phyloP scores from a whole-genome alignment of 35 echinoderm and acorn worm species.

The Ophiothrix spiculata region DNA sequence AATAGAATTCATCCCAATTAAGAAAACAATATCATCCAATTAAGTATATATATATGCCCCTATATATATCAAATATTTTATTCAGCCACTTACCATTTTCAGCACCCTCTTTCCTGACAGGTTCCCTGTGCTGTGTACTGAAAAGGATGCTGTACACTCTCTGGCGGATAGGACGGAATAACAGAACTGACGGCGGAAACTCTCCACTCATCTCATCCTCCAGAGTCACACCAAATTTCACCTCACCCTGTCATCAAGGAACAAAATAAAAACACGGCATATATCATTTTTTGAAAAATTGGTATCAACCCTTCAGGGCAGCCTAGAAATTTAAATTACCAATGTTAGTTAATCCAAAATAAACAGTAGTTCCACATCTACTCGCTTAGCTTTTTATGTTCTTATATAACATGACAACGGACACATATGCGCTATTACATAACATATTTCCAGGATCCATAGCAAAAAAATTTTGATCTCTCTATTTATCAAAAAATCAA shows the following conservation, averaged over 20 bases:
- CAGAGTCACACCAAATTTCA: constrained; percentile 76
- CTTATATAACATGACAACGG: not conserved
- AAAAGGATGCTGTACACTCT: constrained; percentile 94
- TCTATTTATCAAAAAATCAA: too few relatives aligned
- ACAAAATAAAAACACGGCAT: not conserved
- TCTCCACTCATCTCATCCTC: constrained; percentile 96
- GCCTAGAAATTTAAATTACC: too few relatives aligned
- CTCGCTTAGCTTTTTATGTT: not conserved
- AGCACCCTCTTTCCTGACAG: not conserved
- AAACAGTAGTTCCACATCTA: not conserved
- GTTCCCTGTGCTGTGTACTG: constrained; percentile 68
- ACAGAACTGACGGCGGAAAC: constrained; percentile 78
- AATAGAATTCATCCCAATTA: too few relatives aligned
- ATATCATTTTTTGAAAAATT: not conserved
- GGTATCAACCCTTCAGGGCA: too few relatives aligned
- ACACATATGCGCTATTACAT: not conserved
- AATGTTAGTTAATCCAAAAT: not conserved
- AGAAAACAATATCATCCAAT: too few relatives aligned
- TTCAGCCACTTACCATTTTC: constrained; percentile 10
- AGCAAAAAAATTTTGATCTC: not conserved
- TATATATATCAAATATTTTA: too few relatives aligned
- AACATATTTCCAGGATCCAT: not conserved
- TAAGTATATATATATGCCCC: too few relatives aligned
- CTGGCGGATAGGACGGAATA: constrained; percentile 94
- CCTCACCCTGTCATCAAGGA: constrained; percentile 65